Base-by-base conservation (phyloP, 2,888 invertebrate species). In the Sesia apiformis region DNA sequence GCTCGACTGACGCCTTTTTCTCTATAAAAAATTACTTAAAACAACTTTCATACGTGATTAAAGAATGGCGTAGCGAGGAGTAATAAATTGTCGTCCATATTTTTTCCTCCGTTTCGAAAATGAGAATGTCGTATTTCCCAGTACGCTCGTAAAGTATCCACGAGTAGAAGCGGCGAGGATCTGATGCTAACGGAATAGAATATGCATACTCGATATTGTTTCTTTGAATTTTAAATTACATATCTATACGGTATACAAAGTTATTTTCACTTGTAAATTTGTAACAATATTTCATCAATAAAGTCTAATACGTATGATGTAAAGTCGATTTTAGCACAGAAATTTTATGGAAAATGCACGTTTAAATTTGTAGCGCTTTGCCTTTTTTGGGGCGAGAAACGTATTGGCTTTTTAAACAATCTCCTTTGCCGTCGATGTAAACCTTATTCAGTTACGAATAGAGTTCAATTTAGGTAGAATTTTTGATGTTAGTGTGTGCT, bases 201-300 rank as follows among this genome's bases (percentile, higher is more conserved):
- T 83, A 84, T 83, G 76, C 81, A 77, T 76, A 77, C 76, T 74
- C 81, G 78, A 86, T 85, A 86, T 84, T 84, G 86, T 85, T 84
- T 85, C 81, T 82, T 83, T 86, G 83, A 81, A 86, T 86, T 84
- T 84, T 84, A 84, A 83, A 86, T 77, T 59, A 39, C 50, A 50
- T 38, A 23, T 38, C 50, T 50, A 50, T 50, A 38, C 38, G 38
- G 38, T 50, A 50, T 38, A 8, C 38, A 50, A 50, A 8, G 3
- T 42, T 50, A 50, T 38, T 38, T 38, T 7, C 3, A 38, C 50
- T 38, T 50, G 1, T 42, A 42, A 6, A 42, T 6, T 42, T 42
- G 42, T 42, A 5, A 42, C 1, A 6, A 42, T 3, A 5, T 3
- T 23, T 23, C 23, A 1, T 23, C 2, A 23, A 23, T 23, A 23